Conservation (phyloP, 2,888 invertebrate genomes). For the Stenolophus ochropezus region DNA sequence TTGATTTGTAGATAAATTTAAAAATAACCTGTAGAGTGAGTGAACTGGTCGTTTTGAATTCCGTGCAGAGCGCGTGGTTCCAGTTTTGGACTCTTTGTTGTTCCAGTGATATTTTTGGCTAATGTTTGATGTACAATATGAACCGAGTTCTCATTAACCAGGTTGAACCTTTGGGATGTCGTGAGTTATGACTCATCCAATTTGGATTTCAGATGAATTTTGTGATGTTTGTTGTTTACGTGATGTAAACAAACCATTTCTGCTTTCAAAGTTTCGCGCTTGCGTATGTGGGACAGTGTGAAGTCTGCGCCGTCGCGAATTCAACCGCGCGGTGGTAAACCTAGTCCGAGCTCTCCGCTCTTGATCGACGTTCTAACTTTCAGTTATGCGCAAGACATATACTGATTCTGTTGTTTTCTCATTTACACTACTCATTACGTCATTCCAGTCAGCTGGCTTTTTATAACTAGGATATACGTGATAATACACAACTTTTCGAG, state of each 20-base stretch:
- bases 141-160: too few species aligned
- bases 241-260: not conserved
- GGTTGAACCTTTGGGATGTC: too few species aligned
- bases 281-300: slow-evolving; percentile 34
- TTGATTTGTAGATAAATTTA: too few species aligned
- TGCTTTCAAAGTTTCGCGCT: slow-evolving; percentile 29
- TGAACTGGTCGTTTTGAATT: too few species aligned
- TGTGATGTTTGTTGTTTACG: not conserved
- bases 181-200: not conserved
- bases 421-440: slow-evolving; percentile 45
- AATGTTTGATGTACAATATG: too few species aligned
- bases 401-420: slow-evolving; percentile 13
- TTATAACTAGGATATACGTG: slow-evolving; percentile 48
- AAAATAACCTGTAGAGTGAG: too few species aligned
- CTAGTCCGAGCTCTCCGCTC: not conserved
- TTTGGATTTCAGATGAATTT: not conserved
- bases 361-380: slow-evolving; percentile 50
- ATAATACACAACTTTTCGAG: not conserved
- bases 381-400: slow-evolving; percentile 53
- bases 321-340: slow-evolving; percentile 9
- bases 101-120: too few species aligned
- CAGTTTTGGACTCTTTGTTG: too few species aligned
- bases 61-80: too few species aligned
- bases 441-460: slow-evolving; percentile 51
- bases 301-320: not conserved